Evolutionary conservation across 2,888 invertebrate species (phyloP), one percentile per base, ranked within the genome.

Genomic region (Orchesella flavescens): DNA sequence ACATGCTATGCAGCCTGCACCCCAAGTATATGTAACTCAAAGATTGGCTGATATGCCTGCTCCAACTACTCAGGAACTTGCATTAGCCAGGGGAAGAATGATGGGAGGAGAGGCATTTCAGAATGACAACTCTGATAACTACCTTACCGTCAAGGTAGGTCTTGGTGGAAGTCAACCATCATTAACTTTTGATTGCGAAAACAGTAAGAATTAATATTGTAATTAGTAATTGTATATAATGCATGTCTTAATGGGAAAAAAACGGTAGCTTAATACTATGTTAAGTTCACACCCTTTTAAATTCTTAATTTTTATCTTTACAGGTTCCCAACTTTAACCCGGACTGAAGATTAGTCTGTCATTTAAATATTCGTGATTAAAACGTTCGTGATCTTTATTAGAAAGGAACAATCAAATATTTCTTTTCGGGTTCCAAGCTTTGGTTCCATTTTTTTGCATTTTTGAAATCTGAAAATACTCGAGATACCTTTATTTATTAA

Each of bases 101-200:
- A 63, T 63, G 15, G 21, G 13, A 46, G 63, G 15, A 12, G 17
- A 44, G 7, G 1, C 61, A 17, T 44, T 1, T 76, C 21, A 66
- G 57, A 19, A 49, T 13, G 12, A 19, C 15, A 12, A 34, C 4
- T 15, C 19, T 49, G 34, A 53, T 12, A 17, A 65, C 19, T 43
- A 55, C 61, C 61, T 76, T 19, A 66, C 21, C 5, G 23, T 76
- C 57, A 76, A 76, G 66, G 76, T 66, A 23, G 66, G 66, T 23
- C 23, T 66, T 66, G 76, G 66, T 49, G 66, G 66, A 66, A 21
- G 57, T 2, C 13, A 19, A 49, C 66, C 76, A 66, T 55, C 76
- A 57, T 21, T 74, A 63, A 15, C n/a, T 49, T 63, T 76, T 49
- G 76, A 76, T 76, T 55, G 66, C 43, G 66, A 76, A 76, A 76